Conservation (phyloP, 2,113 vertebrate genomes). For the Takifugu bimaculatus region DNA sequence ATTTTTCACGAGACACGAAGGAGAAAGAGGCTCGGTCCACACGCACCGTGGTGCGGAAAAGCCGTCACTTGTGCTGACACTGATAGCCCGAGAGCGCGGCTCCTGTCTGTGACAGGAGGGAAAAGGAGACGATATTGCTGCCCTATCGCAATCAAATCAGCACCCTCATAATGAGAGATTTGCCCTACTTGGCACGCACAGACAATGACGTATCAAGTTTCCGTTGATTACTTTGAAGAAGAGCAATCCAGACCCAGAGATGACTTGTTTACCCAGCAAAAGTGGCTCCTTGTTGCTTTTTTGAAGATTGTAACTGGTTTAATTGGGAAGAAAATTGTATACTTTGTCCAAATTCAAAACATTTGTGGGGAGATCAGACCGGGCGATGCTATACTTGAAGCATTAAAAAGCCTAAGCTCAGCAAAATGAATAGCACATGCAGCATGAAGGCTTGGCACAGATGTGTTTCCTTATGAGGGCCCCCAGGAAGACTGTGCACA, state of each 20-base stretch:
- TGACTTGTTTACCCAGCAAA: constrained; percentile 11
- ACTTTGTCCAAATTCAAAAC: constrained; percentile 39
- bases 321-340: constrained; percentile 8
- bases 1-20: constrained; percentile 76
- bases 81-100: constrained; percentile 19
- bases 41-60: constrained; percentile 33
- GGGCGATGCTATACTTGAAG: constrained; percentile 43
- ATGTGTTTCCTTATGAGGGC: constrained; percentile 67
- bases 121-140: constrained; percentile 39
- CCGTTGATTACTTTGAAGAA: constrained; percentile 28
- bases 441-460: constrained; percentile 58
- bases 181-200: constrained; percentile 41
- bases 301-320: constrained; percentile 1
- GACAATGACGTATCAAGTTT: background rate
- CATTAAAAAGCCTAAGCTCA: constrained; percentile 61
- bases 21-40: constrained; percentile 34
- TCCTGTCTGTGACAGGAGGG: constrained; percentile 47
- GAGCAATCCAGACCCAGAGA: constrained; percentile 14
- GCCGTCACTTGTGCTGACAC: constrained; percentile 43
- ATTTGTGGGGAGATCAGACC: constrained; percentile 45
- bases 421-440: constrained; percentile 68
- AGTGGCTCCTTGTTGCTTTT: background rate
- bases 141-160: constrained; percentile 42
- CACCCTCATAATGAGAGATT: constrained; percentile 21
- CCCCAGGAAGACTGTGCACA: constrained; percentile 44